phyloP scores from a whole-genome alignment of 2,888 invertebrate species.

The Leucoma salicis region DNA sequence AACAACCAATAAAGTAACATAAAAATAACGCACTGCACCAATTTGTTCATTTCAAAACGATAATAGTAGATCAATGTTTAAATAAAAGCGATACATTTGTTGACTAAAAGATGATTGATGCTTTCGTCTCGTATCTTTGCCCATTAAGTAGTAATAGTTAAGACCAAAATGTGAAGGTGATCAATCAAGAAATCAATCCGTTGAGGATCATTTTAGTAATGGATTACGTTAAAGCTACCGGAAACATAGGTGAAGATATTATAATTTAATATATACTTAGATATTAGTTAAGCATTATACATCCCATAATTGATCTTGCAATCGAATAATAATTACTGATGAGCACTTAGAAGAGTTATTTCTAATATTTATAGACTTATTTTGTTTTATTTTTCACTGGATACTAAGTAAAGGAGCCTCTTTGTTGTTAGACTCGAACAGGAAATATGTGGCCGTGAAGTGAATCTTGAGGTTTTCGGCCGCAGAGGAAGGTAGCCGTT shows the following conservation, averaged over 20 bases:
- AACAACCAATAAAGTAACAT: slow-evolving; percentile 5
- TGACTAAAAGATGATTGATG: slow-evolving; percentile 74
- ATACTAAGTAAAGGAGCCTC: too few relatives aligned
- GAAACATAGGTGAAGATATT: slow-evolving; percentile 51
- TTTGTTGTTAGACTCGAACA: too few relatives aligned
- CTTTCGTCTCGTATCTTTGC: slow-evolving; percentile 60
- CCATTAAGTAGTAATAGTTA: slow-evolving; percentile 81
- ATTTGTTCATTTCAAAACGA: slow-evolving; percentile 47
- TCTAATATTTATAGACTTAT: not conserved
- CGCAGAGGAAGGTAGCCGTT: too few relatives aligned
- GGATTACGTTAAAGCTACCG: slow-evolving; percentile 73
- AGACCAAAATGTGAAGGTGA: slow-evolving; percentile 59
- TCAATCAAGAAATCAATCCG: slow-evolving; percentile 79
- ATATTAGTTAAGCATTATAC: not conserved
- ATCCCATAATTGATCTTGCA: too few relatives aligned
- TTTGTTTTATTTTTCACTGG: too few relatives aligned
- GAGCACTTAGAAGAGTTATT: too few relatives aligned
- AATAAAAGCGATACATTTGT: slow-evolving; percentile 62
- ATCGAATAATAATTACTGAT: too few relatives aligned
- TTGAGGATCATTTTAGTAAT: slow-evolving; percentile 64
- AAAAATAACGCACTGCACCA: slow-evolving; percentile 9
- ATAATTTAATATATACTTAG: slow-evolving; percentile 15
- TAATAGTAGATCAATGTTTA: slow-evolving; percentile 51
- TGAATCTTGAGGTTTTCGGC: too few relatives aligned
- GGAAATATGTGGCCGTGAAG: too few relatives aligned